Base-by-base conservation (phyloP, 2,888 invertebrate genomes). In the Acronicta aceris region DNA sequence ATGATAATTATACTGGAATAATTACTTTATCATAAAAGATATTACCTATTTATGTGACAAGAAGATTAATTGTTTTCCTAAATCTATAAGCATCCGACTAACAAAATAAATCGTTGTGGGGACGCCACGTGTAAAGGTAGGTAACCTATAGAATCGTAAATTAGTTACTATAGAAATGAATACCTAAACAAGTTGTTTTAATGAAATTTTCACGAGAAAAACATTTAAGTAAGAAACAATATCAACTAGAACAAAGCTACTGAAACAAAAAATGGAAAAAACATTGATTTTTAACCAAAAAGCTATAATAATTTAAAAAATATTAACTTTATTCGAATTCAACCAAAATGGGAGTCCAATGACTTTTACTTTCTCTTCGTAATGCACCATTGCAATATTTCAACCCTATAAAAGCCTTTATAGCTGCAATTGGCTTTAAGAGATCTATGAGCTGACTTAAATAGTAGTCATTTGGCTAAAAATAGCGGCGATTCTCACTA, bases 391-490 rank as follows among this genome's bases (percentile, higher is more conserved):
- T 71, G 57, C 62, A 61, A 70, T 66, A 70, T 66, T 70, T 70
- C 71, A 70, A 55, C 62, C 54, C 51, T 57, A 62, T 61, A 71
- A 71, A 70, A 66, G 57, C 66, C 50, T 54, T 71, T 71, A 66
- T 71, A 70, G 71, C 66, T 70, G 71, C 72, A 70, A 70, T 70
- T 71, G 72, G 67, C 72, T 70, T 71, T 66, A 71, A 53, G 36
- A 70, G 71, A 70, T 70, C 72, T 66, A 70, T 61, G 69, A 66
- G 58, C 36, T 40, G 62, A 67, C 58, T 71, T 66, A 71, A 66
- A 70, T 45, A 66, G 58, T 67, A 67, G 49, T 66, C 58, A 58
- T 42, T 53, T 12, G n/a, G 62, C 62, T 60, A 65, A 71, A 70
- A 71, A 71, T 66, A 71, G 58, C 52, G 27, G 17, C 27, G 15